Base-by-base conservation (phyloP, 2,888 invertebrate genomes). In the Rhaphigaster nebulosa region DNA sequence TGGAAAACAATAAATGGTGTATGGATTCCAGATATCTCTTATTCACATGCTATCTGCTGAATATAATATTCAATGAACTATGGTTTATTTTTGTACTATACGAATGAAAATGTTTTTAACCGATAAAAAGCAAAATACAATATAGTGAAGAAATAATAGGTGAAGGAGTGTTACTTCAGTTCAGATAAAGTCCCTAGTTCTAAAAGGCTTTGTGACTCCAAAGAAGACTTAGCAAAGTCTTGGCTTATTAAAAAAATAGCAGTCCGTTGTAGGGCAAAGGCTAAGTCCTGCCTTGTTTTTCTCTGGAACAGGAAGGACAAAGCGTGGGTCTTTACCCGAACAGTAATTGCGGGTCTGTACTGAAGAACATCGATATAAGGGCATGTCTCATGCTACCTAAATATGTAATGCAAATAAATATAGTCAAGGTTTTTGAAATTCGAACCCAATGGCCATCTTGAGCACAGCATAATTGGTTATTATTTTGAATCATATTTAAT, bases 171-270 rank as follows among this genome's bases (percentile, higher is more conserved):
- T 76, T 38, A 76, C 70, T 76, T 13, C 20, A 38, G 13, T 26
- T 29, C 18, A 20, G 23, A 38, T 38, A 12, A 76, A 76, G 70
- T 76, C 34, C 20, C 34, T 23, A 34, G 38, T 38, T 34, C 70
- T 76, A 38, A 23, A 23, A 12, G n/a, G 70, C 70, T 76, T 38
- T 34, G 70, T 34, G 6, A 38, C 70, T 76, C 38, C 70, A 38
- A 76, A 76, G 70, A 38, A 20, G 70, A 20, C 70, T 76, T 76
- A 76, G 70, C 70, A 26, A 76, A 76, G 38, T 38, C 70, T 76
- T 76, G 34, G 20, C 70, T 76, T 76, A 76, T 76, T 38, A 76
- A 76, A 76, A 76, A 76, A 76, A 38, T 38, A 76, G 34, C 70
- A 76, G 70, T 20, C 38, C 23, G 23, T 65, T 29, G 65, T 29